A percentile compares a stretch with the other conserved stretches of the same genome.
These are phyloP conservation scores for Mionectes olivaceus DNA, from an alignment of 2,797 vertebrate species.

Conservation along the genomic window DNA sequence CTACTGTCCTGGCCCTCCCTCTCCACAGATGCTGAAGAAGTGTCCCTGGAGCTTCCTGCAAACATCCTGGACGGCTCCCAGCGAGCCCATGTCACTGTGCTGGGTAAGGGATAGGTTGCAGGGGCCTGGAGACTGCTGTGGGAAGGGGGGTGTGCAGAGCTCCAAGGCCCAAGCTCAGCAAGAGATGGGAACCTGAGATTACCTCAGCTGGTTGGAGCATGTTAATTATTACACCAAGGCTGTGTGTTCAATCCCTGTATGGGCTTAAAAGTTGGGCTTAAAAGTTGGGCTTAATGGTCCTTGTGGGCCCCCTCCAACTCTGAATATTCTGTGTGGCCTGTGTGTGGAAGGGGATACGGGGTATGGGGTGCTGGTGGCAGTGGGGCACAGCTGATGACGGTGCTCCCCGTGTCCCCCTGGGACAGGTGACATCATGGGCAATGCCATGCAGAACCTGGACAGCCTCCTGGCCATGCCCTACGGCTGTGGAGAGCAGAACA, in stretches of 20 bases:
- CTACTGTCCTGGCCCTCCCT: not conserved
- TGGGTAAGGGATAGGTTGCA: conserved; percentile 13
- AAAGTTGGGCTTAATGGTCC: not conserved
- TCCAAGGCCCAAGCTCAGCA: not conserved
- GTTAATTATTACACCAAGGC: not conserved
- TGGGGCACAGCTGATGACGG: rapidly evolving
- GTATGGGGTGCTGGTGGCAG: not conserved
- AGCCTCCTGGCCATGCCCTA: conserved; percentile 86
- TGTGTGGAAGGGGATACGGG: rapidly evolving
- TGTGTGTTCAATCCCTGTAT: not conserved
- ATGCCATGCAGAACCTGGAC: conserved; percentile 85
- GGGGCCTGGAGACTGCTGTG: rapidly evolving
- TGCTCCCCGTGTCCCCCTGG: not conserved
- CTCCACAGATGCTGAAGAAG: conserved; percentile 3
- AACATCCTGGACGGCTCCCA: conserved; percentile 62
- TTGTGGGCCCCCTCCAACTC: not conserved
- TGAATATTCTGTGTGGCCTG: not conserved
- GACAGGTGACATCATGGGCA: conserved; percentile 88
- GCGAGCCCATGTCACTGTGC: conserved; percentile 45
- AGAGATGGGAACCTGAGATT: not conserved
- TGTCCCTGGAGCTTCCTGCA: conserved; percentile 64
- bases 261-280: not conserved
- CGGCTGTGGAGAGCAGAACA: conserved; percentile 91
- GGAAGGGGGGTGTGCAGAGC: not conserved
- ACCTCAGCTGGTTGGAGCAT: not conserved